These are phyloP conservation scores for Leptinotarsa undecemlineata DNA, from an alignment of 1,140 invertebrate species.

Conservation along the genomic window DNA sequence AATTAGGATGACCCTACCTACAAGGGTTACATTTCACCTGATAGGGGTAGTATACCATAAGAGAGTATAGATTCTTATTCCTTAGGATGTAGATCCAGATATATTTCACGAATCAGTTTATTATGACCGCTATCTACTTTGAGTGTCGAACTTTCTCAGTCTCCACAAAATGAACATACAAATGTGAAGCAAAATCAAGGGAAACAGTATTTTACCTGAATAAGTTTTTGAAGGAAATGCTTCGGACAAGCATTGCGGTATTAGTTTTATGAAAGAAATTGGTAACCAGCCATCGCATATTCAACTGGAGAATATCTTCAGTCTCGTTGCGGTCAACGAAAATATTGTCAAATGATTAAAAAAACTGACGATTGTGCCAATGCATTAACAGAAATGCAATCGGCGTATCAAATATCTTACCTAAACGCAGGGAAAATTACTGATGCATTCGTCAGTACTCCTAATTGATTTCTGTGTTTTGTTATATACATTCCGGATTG, in stretches of 20 bases:
- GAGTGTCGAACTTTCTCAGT: no score
- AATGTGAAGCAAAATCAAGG: no score
- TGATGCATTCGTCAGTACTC: slow-evolving; percentile 23
- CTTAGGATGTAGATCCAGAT: no score
- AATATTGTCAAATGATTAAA: not conserved
- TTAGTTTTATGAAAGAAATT: not conserved
- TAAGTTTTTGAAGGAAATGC: no score
- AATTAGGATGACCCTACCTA: no score
- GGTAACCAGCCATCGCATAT: not conserved
- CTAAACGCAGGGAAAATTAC: slow-evolving; percentile 7
- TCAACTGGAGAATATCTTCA: not conserved
- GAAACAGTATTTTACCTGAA: no score
- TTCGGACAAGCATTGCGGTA: not conserved
- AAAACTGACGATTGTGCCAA: not conserved
- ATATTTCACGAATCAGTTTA: no score
- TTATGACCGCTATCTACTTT: no score
- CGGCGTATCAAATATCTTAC: not conserved
- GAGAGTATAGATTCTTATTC: no score
- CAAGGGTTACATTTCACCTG: no score
- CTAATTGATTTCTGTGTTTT: slow-evolving; percentile 11
- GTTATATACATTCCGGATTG: slow-evolving; percentile 24
- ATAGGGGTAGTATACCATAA: no score
- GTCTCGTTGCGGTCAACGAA: not conserved
- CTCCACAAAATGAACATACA: no score
- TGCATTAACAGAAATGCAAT: not conserved